Evolutionary conservation across 2,888 invertebrate species (phyloP).

Genomic region (Ctenicera cuprea): DNA sequence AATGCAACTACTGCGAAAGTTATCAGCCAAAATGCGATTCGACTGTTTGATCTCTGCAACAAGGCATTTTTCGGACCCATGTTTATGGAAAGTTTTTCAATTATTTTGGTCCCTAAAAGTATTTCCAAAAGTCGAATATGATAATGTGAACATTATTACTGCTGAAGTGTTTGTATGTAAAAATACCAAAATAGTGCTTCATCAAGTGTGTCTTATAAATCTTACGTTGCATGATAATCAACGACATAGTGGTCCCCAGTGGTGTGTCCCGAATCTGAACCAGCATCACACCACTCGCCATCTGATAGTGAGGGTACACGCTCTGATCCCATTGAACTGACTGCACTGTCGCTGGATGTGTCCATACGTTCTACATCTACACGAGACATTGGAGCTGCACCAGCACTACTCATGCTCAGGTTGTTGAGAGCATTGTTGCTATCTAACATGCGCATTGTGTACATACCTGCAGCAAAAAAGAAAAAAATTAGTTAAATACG

Average conservation of each 20-base stretch:
- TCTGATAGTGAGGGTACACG: conserved; percentile 91
- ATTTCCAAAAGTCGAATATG: too few relatives aligned
- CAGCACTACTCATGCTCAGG: conserved; percentile 68
- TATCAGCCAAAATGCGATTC: too few relatives aligned
- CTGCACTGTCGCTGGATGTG: conserved; percentile 93
- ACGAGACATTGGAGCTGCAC: conserved; percentile 65
- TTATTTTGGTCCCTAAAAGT: too few relatives aligned
- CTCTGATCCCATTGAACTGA: conserved; percentile 95
- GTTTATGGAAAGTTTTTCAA: too few relatives aligned
- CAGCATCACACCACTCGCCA: conserved; percentile 92
- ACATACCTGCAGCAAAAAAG: conserved; percentile 80
- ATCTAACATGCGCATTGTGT: conserved; percentile 91
- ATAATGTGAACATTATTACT: too few relatives aligned
- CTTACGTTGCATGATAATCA: conserved; percentile 81
- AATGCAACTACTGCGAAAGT: too few relatives aligned
- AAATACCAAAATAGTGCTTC: too few relatives aligned
- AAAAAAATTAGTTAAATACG: conserved; percentile 31
- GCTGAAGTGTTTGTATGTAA: too few relatives aligned
- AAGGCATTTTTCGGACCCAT: too few relatives aligned
- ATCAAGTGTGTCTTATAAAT: conserved; percentile 6
- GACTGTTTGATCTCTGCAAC: too few relatives aligned
- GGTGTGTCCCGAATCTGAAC: conserved; percentile 86
- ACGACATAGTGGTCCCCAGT: conserved; percentile 80
- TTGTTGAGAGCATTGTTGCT: conserved; percentile 71
- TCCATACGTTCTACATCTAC: conserved; percentile 83